Conservation (phyloP, 2,113 vertebrate species). For the Archilochus colubris region DNA sequence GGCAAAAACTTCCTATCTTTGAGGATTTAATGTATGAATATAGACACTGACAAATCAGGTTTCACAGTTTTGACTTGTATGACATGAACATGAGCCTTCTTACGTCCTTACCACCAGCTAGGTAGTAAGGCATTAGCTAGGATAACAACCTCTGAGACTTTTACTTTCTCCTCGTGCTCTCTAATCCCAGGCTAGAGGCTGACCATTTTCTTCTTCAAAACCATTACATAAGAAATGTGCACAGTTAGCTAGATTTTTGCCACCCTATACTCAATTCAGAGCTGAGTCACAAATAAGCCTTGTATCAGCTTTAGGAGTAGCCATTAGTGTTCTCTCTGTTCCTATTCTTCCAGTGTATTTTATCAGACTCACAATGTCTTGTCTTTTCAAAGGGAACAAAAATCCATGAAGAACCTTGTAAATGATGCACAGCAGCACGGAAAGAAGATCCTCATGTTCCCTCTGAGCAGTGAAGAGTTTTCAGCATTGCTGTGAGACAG, state of each 20-base stretch:
- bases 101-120: not conserved
- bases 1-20: not conserved
- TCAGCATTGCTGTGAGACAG: not conserved
- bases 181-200: not conserved
- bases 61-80: not conserved
- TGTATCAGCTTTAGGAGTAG: not conserved
- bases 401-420: not conserved
- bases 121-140: not conserved
- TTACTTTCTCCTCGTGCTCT: not conserved
- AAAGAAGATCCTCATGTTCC: not conserved
- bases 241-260: not conserved
- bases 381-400: not conserved
- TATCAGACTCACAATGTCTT: not conserved
- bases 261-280: not conserved
- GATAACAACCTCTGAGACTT: accelerated
- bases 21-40: not conserved
- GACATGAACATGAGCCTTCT: not conserved
- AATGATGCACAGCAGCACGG: not conserved
- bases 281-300: not conserved
- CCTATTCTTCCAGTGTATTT: not conserved
- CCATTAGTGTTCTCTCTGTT: not conserved
- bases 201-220: not conserved
- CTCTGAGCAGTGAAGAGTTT: not conserved
- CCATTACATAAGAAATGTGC: not conserved
- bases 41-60: no score